Percentiles rank a stretch among this genome's conserved stretches.
Conservation (phyloP, 2,113 vertebrate species). For the Suncus etruscus region DNA sequence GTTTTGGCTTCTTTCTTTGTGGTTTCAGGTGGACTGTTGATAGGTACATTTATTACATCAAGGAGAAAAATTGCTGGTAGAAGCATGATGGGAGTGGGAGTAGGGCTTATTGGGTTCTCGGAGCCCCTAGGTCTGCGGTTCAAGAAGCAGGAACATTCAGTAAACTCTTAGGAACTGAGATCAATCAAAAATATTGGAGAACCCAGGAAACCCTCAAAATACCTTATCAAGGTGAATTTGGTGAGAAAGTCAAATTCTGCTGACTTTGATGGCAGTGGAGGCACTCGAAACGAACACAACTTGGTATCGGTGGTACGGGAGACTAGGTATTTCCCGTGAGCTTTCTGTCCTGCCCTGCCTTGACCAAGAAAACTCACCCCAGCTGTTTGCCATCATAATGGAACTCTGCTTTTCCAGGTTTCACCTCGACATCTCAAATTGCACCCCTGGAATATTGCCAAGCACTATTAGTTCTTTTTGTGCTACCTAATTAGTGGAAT, state of each 20-base stretch:
- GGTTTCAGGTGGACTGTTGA: slow-evolving; percentile 30
- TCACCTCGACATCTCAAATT: slow-evolving; percentile 12
- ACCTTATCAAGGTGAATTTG: not conserved
- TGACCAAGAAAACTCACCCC: not conserved
- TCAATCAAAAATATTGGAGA: not conserved
- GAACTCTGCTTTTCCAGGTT: slow-evolving; percentile 32
- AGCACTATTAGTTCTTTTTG: not conserved
- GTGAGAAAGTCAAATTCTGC: not conserved
- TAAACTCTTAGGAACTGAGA: not conserved
- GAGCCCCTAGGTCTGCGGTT: not conserved
- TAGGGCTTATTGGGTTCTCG: not conserved
- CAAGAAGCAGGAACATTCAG: slow-evolving; percentile 23
- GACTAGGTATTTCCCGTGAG: not conserved
- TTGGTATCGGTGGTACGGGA: not conserved
- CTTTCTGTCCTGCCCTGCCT: not conserved
- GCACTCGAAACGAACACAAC: fast-evolving
- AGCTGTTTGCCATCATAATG: not conserved
- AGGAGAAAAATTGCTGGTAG: not conserved
- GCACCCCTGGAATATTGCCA: slow-evolving; percentile 47
- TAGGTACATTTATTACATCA: slow-evolving; percentile 19
- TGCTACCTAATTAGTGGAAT: slow-evolving; percentile 30
- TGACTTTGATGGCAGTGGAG: not conserved
- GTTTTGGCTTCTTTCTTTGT: slow-evolving; percentile 33
- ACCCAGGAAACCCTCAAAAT: not conserved
- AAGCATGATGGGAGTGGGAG: not conserved